These are phyloP conservation scores for Ptilodon capucinus DNA, from an alignment of 2,888 invertebrate genomes.

Conservation along the genomic window DNA sequence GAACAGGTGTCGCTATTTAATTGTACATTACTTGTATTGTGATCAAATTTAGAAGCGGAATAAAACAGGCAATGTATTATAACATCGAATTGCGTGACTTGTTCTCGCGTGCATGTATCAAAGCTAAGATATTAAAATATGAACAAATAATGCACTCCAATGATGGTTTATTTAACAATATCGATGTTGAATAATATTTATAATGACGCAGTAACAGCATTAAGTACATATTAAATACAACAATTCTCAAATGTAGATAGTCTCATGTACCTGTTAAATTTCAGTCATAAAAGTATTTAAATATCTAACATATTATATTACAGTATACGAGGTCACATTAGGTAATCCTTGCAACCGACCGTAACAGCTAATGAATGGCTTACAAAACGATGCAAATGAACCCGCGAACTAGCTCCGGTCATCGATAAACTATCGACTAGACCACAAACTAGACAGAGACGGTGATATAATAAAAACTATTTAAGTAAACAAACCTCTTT, in stretches of 20 bases:
- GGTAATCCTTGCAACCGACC: conserved; percentile 65
- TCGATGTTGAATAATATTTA: conserved; percentile 4
- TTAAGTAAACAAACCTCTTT: conserved; percentile 65
- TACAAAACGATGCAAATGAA: conserved; percentile 70
- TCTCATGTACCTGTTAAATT: conserved; percentile 3
- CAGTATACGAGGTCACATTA: conserved; percentile 60
- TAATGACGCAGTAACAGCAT: conserved; percentile 8
- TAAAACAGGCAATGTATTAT: neutral
- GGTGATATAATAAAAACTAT: conserved; percentile 32
- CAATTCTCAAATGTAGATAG: conserved; percentile 16
- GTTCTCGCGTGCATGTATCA: neutral
- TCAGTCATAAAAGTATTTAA: neutral
- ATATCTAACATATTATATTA: neutral
- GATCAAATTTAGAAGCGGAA: neutral
- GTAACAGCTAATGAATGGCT: conserved; percentile 68
- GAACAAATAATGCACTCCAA: neutral
- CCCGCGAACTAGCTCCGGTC: conserved; percentile 45
- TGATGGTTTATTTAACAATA: neutral
- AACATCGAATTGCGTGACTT: neutral
- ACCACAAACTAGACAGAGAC: conserved; percentile 44
- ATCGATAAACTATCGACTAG: conserved; percentile 55
- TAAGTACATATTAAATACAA: conserved; percentile 4
- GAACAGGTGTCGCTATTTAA: conserved; percentile 8
- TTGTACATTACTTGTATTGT: conserved; percentile 4
- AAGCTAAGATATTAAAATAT: neutral